Base-by-base conservation (phyloP, 2,797 vertebrate genomes). In the Brotula barbata region DNA sequence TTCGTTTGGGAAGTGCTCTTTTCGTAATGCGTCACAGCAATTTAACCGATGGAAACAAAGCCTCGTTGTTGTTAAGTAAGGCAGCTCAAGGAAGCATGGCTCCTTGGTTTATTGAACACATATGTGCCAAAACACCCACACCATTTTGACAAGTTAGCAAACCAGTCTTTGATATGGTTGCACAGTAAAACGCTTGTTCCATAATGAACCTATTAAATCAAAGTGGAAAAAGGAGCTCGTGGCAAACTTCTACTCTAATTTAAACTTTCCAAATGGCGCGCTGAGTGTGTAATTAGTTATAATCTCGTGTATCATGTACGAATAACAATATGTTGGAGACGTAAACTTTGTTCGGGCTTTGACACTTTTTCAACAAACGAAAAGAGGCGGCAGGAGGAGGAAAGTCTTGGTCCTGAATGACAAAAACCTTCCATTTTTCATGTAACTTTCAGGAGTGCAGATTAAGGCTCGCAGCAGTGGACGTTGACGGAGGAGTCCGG, bases 401-500 rank as follows among this genome's bases (percentile, higher is more conserved):
- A 66, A 14, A 50, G 47, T 67, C 33, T 40, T 33, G 64, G 54
- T 36, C 54, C 62, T 77, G 64, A 73, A 84, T 80, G 71, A 75
- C 71, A 71, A 81, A 73, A 33, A 28, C 7, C 54, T 39, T 64
- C 52, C 28, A 62, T 71, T 46, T 72, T 75, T 84, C 78, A 64
- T 73, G 58, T 68, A 63, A 71, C 81, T 78, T 59, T 77, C 50
- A 82, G 39, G 73, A 62, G 49, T 49, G 56, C 40, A 73, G 71
- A 88, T 88, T 84, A 85, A 84, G 82, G 85, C 71, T 78, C 85
- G 58, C 49, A 63, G 80, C 81, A 56, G 80, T n/a, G 69, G 76
- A 85, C 87, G 85, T 78, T 88, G 88, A 88, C 85, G 74, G 88
- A 79, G 63, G 79, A 82, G 83, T 82, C 84, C 84, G 56, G 71